A percentile compares a stretch with the other conserved stretches of the same genome.
Evolutionary conservation across 92 coral and sea anemone species (phyloP).

Genomic region (Heliopora coerulea): DNA sequence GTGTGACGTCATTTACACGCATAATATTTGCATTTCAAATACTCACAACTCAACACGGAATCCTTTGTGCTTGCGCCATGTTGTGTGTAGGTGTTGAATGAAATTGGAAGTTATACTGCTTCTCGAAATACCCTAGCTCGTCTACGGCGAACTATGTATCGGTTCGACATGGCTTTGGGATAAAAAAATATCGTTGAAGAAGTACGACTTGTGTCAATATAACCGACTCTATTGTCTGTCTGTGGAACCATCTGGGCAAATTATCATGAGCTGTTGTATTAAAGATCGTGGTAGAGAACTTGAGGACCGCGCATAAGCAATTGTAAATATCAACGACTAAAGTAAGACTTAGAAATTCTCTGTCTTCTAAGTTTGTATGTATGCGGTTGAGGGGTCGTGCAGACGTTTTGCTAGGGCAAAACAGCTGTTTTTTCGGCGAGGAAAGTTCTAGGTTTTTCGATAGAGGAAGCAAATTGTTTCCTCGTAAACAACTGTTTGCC

Average conservation of each 20-base stretch:
- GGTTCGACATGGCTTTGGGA: background rate
- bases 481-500: slow-evolving; percentile 13
- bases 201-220: too few relatives aligned
- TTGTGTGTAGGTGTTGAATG: slow-evolving; percentile 21
- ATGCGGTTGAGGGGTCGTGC: background rate
- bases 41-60: slow-evolving; percentile 5
- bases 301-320: background rate
- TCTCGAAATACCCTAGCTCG: background rate
- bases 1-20: slow-evolving; percentile 10
- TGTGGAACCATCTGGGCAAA: slow-evolving; percentile 1
- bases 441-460: background rate
- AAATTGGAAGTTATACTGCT: slow-evolving; percentile 17
- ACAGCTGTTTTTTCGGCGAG: background rate
- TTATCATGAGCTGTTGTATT: slow-evolving; percentile 37
- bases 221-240: too few relatives aligned
- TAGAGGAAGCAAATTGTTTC: background rate
- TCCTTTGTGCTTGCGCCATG: slow-evolving; percentile 31
- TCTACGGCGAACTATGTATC: background rate
- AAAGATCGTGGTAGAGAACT: slow-evolving; percentile 1
- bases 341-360: too few relatives aligned
- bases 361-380: too few relatives aligned
- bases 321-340: background rate
- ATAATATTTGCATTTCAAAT: slow-evolving; percentile 30
- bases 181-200: background rate
- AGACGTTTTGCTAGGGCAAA: slow-evolving; percentile 12